Conservation (phyloP, 2,888 invertebrate genomes). For the Graphium colonna region DNA sequence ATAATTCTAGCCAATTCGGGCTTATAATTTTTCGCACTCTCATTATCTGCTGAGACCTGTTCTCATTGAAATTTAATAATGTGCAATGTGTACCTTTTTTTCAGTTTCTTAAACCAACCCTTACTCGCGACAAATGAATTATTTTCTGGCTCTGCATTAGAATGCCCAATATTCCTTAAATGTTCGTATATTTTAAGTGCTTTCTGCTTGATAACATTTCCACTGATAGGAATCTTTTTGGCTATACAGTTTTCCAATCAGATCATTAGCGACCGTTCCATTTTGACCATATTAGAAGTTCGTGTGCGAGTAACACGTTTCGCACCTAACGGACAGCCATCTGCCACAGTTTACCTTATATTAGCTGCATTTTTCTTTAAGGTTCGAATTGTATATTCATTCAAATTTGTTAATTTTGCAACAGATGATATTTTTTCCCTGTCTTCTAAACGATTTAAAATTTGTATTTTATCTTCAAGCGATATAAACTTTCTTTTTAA, state of each 20-base stretch:
- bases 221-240: not conserved
- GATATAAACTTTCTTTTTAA: constrained; percentile 8
- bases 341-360: not conserved
- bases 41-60: not conserved
- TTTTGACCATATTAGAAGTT: not conserved
- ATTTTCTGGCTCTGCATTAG: not conserved
- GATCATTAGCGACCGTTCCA: not conserved
- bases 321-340: constrained; percentile 1
- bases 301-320: not conserved
- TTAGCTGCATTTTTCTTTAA: not conserved
- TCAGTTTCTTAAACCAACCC: not conserved
- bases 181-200: not conserved
- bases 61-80: not conserved
- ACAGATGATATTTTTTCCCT: not conserved
- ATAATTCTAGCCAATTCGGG: constrained; percentile 19
- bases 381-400: constrained; percentile 1
- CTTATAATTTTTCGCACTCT: constrained; percentile 16
- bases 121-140: constrained; percentile 3
- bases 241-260: not conserved
- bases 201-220: constrained; percentile 1
- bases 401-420: constrained; percentile 2
- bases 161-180: not conserved
- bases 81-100: constrained; percentile 4
- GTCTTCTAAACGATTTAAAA: not conserved
- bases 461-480: constrained; percentile 1